Evolutionary conservation across 2,888 invertebrate genomes (phyloP), one percentile per base, ranked within the genome.

Genomic region (Hyposoter didymator): DNA sequence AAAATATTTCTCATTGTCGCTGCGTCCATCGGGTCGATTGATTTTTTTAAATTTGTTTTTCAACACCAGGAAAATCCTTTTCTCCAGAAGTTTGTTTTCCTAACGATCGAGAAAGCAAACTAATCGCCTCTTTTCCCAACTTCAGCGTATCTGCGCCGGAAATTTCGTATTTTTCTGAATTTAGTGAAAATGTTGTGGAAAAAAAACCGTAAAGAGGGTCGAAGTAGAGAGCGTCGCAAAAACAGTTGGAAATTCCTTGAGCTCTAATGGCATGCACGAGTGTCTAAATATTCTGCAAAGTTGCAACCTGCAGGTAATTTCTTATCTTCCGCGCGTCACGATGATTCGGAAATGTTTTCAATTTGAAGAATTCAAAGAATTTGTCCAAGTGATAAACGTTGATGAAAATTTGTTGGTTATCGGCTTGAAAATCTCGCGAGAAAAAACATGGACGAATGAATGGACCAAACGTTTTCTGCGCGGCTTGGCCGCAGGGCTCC

Each of bases 401-500:
- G 12, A 7, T 22, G 22, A 1, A 2, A 10, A 12, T 22, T 8
- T 22, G 0, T 22, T 2, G 22, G 4, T 12, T 3, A 22, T 55
- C 12, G 22, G 12, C n/a, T 19, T 8, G 19, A 52, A 52, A 52
- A 52, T 19, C 4, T 8, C 4, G 22, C 8, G 0, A 28, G 47
- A 47, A 5, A 5, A 28, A 19, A 28, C 12, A 1, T 0, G 22
- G 17, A 45, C 32, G 4, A 70, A 47, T 17, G 17, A 66, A 22
- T 43, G n/a, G 10, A 39, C 12, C 10, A 14, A n/a, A 59, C 55
- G 47, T 43, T 28, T 43, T 12, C 39, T 17, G 17, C 12, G 55
- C 12, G 55, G 28, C 0, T 7, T 1, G 32, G 1, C 45, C n/a
- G n/a, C 69, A 8, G 74, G 84, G 84, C 14, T 45, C 82, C 75